Percentiles rank a stretch among this genome's conserved stretches.
Evolutionary conservation across 2,113 vertebrate genomes (phyloP).

Genomic region (Nipponia nippon): DNA sequence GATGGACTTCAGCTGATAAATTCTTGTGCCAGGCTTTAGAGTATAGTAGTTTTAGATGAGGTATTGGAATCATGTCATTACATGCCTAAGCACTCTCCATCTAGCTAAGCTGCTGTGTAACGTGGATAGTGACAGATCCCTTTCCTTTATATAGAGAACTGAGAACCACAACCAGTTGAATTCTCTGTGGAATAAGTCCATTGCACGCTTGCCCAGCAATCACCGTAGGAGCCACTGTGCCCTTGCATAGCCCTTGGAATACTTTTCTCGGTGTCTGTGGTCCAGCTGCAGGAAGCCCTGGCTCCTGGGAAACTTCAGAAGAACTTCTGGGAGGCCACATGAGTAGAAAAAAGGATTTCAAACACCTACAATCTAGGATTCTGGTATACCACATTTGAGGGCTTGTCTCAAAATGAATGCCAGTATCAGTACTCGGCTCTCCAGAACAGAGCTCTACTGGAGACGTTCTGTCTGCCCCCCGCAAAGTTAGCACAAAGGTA

Average conservation of each 20-base stretch:
- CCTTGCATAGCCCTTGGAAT: neutral
- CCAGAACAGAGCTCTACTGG: neutral
- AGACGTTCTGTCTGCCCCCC: fast-evolving
- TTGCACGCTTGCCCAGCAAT: neutral
- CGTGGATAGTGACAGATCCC: neutral
- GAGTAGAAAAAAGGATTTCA: neutral
- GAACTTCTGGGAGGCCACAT: neutral
- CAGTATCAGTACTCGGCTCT: neutral
- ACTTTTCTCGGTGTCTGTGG: neutral
- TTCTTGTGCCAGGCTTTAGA: neutral
- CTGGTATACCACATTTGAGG: neutral
- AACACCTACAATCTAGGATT: neutral
- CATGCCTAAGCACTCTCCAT: neutral
- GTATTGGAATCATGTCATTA: neutral
- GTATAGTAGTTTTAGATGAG: neutral
- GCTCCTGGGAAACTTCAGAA: neutral
- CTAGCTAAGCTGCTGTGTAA: neutral
- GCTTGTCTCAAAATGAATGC: neutral
- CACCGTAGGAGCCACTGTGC: neutral
- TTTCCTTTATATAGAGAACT: neutral
- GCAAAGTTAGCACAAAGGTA: neutral
- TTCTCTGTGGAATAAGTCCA: neutral
- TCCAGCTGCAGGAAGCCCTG: neutral
- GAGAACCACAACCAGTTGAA: neutral
- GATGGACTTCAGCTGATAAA: constrained; percentile 65